Percentiles rank a stretch among this genome's conserved stretches.
These are phyloP conservation scores for Lithophane ornitopus DNA, from an alignment of 2,888 invertebrate genomes.

Conservation along the genomic window DNA sequence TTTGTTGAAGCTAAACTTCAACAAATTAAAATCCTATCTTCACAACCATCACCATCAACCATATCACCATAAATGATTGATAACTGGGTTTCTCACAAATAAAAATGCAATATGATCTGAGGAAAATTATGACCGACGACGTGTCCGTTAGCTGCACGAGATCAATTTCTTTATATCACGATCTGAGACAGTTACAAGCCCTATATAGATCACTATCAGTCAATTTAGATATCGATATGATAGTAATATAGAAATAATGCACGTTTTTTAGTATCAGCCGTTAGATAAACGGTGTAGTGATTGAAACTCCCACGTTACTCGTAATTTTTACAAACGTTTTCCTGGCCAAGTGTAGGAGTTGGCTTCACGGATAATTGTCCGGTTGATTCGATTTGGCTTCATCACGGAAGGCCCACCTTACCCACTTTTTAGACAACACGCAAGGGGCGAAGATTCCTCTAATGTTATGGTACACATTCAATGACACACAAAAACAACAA, in stretches of 20 bases:
- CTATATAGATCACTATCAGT: conserved; percentile 67
- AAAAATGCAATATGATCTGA: conserved; percentile 30
- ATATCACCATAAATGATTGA: background rate
- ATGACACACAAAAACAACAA: conserved; percentile 51
- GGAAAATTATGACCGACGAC: conserved; percentile 50
- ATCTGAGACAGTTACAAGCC: conserved; percentile 66
- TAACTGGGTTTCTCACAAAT: conserved; percentile 11
- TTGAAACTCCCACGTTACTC: conserved; percentile 63
- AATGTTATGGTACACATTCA: conserved; percentile 52
- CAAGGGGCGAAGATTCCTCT: conserved; percentile 46
- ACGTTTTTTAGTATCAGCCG: conserved; percentile 65
- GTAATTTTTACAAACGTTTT: conserved; percentile 42
- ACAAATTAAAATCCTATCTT: too few relatives aligned
- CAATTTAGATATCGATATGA: conserved; percentile 67
- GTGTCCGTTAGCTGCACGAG: conserved; percentile 62
- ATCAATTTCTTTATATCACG: conserved; percentile 69
- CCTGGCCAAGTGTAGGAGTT: conserved; percentile 52
- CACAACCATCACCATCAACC: too few relatives aligned
- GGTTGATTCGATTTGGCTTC: conserved; percentile 52
- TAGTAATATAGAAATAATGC: conserved; percentile 64
- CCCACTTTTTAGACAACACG: conserved; percentile 58
- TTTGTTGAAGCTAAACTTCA: too few relatives aligned
- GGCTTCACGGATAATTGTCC: conserved; percentile 47
- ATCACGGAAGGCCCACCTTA: conserved; percentile 55
- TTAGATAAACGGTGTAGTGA: conserved; percentile 65